Base-by-base conservation (phyloP, 2,113 vertebrate genomes). In the Melierax canorus region DNA sequence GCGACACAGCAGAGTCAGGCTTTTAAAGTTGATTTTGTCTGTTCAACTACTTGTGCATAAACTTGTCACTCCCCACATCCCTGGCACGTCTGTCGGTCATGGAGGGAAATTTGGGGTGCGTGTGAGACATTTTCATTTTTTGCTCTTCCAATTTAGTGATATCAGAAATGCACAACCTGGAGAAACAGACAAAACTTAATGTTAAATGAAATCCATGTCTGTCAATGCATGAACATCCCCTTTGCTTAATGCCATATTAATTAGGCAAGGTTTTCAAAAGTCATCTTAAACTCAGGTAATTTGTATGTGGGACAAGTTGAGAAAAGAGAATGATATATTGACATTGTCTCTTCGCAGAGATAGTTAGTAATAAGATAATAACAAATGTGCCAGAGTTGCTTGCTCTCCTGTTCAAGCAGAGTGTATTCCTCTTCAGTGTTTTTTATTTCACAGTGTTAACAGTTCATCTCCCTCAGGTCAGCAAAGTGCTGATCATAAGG, bases 91-190 rank as follows among this genome's bases (percentile, higher is more conserved):
- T 50, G 8, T 9, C 0, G 3, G 30, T 19, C 24, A 18, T 0
- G 3, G 62, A 27, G 48, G 53, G 58, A 36, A 13, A 10, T 11
- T 0, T 14, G 30, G 26, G 39, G 5, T 4, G 4, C 0, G 0
- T 17, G 39, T 20, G 48, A 73, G 30, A 41, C 3, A 4, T 4
- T 7, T 4, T 39, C 3, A 2, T 19, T 56, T 45, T 30, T 30
- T 0, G 8, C 30, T 48, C 29, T 50, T 48, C n/a, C 48, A 15
- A 3, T 26, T 66, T 32, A 21, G 22, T 4, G 34, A 6, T 4
- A 20, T 34, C 69, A 45, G 63, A 69, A 87, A 30, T 1, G 36
- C 36, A 22, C 2, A 17, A 45, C 26, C 27, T 50, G 36, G 15
- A 56, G 72, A 45, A 55, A 21, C 6, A 17, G 21, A 5, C 53